Conservation (phyloP, 2,888 invertebrate species). For the Lithosia quadra region DNA sequence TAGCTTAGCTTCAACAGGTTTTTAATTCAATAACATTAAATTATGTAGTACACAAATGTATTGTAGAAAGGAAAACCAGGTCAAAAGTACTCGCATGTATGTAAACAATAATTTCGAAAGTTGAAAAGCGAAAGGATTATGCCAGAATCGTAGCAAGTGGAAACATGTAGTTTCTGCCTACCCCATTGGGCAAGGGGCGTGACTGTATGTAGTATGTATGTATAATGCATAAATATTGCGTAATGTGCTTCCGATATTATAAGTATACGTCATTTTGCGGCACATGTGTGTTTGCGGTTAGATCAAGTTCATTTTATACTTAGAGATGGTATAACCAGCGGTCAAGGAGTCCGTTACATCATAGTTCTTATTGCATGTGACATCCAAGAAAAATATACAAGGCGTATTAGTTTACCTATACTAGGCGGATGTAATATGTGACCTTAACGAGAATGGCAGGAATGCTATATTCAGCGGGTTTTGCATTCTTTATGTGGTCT, state of each 20-base stretch:
- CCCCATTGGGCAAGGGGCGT: too few relatives aligned
- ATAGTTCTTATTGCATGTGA: constrained; percentile 10
- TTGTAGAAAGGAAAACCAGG: too few relatives aligned
- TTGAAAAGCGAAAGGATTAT: too few relatives aligned
- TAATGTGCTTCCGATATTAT: not conserved
- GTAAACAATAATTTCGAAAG: too few relatives aligned
- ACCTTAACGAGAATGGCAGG: constrained; percentile 6
- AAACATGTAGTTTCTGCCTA: too few relatives aligned
- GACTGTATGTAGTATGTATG: too few relatives aligned
- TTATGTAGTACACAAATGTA: too few relatives aligned
- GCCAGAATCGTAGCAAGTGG: too few relatives aligned
- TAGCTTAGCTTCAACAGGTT: too few relatives aligned
- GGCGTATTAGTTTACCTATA: not conserved
- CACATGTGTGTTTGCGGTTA: constrained; percentile 7
- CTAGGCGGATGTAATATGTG: constrained; percentile 2
- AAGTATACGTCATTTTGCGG: not conserved
- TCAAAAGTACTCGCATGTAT: too few relatives aligned
- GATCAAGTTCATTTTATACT: constrained; percentile 9
- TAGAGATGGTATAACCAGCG: constrained; percentile 1
- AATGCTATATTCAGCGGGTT: not conserved
- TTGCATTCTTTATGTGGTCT: not conserved
- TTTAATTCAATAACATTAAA: too few relatives aligned
- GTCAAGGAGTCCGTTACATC: constrained; percentile 16
- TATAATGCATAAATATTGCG: not conserved
- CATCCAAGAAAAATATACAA: not conserved